A percentile compares a stretch with the other conserved stretches of the same genome.
Evolutionary conservation across 1,140 invertebrate species (phyloP).

Genomic region (Goniozus legneri): DNA sequence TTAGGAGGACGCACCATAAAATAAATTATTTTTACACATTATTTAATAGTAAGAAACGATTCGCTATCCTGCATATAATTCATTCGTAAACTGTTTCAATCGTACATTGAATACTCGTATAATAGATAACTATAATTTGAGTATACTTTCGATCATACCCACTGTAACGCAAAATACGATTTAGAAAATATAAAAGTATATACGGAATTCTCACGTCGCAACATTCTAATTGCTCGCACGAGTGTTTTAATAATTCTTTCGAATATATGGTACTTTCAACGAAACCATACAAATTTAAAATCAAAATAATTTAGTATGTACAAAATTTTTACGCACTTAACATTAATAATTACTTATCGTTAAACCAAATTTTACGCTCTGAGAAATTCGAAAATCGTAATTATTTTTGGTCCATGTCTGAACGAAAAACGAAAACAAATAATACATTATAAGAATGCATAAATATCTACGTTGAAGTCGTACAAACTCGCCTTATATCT

Average conservation of each 20-base stretch:
- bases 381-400: not conserved
- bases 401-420: conserved; percentile 24
- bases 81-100: conserved; percentile 30
- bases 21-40: conserved; percentile 22
- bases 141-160: too few relatives aligned
- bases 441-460: conserved; percentile 1
- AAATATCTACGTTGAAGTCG: conserved; percentile 10
- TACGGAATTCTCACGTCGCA: conserved; percentile 11
- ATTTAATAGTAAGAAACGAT: conserved; percentile 26
- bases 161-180: too few relatives aligned
- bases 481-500: too few relatives aligned
- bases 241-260: not conserved
- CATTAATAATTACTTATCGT: conserved; percentile 29
- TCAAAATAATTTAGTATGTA: conserved; percentile 42
- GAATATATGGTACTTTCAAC: too few relatives aligned
- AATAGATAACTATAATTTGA: conserved; percentile 17
- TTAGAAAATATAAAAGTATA: conserved; percentile 22
- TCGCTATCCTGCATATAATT: conserved; percentile 35
- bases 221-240: not conserved
- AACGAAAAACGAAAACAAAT: conserved; percentile 15
- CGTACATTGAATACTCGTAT: conserved; percentile 28
- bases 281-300: too few relatives aligned
- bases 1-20: conserved; percentile 18
- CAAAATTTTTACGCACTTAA: conserved; percentile 35
- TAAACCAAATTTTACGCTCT: conserved; percentile 12